Evolutionary conservation across 1,140 invertebrate genomes (phyloP).

Genomic region (Drosophila funebris): DNA sequence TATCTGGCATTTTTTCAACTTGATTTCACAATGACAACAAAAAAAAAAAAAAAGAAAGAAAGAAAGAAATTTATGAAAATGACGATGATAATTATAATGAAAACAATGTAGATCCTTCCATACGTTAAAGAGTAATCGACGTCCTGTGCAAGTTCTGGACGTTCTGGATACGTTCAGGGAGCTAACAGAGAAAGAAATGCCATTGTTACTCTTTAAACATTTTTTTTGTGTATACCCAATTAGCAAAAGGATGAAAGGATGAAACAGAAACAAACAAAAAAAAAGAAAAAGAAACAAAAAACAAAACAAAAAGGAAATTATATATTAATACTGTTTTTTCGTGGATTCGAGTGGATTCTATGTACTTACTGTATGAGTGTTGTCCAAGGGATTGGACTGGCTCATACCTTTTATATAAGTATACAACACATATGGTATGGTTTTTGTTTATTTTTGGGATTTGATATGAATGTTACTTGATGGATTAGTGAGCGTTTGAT

Average conservation of each 20-base stretch:
- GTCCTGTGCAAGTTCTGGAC: constrained; percentile 33
- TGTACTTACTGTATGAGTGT: constrained; percentile 45
- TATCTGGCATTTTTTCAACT: constrained; percentile 35
- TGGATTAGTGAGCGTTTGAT: constrained; percentile 63
- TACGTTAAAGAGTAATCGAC: constrained; percentile 41
- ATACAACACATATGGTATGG: constrained; percentile 43
- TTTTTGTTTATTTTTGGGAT: constrained; percentile 61
- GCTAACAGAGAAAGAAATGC: constrained; percentile 27
- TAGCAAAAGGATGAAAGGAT: constrained; percentile 16
- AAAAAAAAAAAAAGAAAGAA: constrained; percentile 1
- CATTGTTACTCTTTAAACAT: constrained; percentile 42
- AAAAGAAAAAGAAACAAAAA: constrained; percentile 24
- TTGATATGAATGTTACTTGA: constrained; percentile 73
- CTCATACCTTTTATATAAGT: constrained; percentile 46
- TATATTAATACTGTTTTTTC: constrained; percentile 55
- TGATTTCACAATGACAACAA: constrained; percentile 6
- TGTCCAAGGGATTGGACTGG: constrained; percentile 13
- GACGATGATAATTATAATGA: constrained; percentile 23
- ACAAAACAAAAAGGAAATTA: constrained; percentile 4
- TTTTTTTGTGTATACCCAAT: constrained; percentile 37
- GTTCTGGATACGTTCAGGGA: constrained; percentile 14
- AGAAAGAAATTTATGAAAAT: background rate
- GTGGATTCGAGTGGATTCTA: constrained; percentile 26
- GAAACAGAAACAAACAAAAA: constrained; percentile 7
- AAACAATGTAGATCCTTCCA: constrained; percentile 72